Evolutionary conservation across 2,888 invertebrate species (phyloP), one percentile per base, ranked within the genome.

Genomic region (Chymomyza amoena): DNA sequence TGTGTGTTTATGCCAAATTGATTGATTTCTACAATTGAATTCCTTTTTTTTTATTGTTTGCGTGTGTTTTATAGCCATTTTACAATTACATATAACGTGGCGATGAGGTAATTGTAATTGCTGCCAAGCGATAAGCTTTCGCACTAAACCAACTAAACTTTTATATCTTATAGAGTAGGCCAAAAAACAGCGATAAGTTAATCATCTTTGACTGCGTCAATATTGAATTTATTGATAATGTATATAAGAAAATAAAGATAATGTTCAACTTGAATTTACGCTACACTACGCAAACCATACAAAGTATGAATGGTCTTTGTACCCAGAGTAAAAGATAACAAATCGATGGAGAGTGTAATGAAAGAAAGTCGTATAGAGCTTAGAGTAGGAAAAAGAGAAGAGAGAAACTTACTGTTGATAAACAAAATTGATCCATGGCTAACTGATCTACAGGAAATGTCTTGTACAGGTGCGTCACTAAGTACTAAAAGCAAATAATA

Each of bases 91-190:
- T 45, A 61, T 66, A 63, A 13, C 69, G 71, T 15, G 4, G 25
- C 45, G 70, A 78, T 78, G 79, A 79, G 74, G 79, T 79, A 78
- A 78, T 78, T 73, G 36, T 36, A 36, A 36, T 36, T 36, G 66
- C 65, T 61, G 28, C 56, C 16, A 32, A 20, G 5, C 69, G 78
- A 78, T 78, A 78, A 75, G 25, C 25, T 25, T 25, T 25, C 3
- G 25, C 25, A 25, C 25, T 25, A 25, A 25, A 3, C 25, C 25
- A 25, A 25, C 25, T 25, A 25, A 25, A 25, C 72, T 78, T 68
- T 50, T 20, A 66, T 56, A 36, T 45, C 13, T 45, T 45, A 54
- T 16, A n/a, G 54, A 54, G 16, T 54, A 16, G 18, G 54, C 54
- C 54, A 54, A 18, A 54, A 20, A 18, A 18, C 20, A 16, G 54